Evolutionary conservation across 2,797 vertebrate genomes (phyloP), one percentile per base, ranked within the genome.

Genomic region (Amblyopsis hoosieri): DNA sequence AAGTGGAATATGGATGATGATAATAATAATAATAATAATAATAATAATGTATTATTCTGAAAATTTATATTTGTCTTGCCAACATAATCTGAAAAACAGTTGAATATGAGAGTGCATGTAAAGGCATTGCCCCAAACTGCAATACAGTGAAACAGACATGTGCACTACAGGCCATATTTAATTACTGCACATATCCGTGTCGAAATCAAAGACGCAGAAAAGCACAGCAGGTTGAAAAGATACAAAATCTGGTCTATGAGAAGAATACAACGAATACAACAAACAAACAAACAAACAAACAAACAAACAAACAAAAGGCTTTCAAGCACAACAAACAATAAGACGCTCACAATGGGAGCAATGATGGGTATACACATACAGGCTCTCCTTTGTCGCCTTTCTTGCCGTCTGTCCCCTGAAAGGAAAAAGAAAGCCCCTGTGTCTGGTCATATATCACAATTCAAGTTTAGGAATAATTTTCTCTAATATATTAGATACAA

Each of bases 311-410:
- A 51, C 54, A 64, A 29, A 57, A 48, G 50, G 53, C 57, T 31
- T 23, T 60, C 66, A 69, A 60, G 47, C 57, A 66, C 29, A 42
- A 60, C 23, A 63, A 64, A 72, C 54, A 71, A 58, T 63, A 29
- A 70, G 37, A 64, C 60, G 62, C 7, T 46, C 45, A 51, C 49
- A 57, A 10, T 50, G 46, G 69, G 12, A 68, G 45, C 19, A 10
- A 63, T 50, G 54, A 46, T 17, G 33, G 69, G 72, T 57, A 33
- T 63, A 69, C 68, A 94, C 93, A 60, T 92, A 96, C 94, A 42
- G 83, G 47, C 50, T 94, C 90, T 4, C 94, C 94, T 90, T 90
- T 94, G 33, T 93, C 87, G 56, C 95, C 94, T 83, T 93, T 95
- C 54, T 83, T 85, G 74, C 94, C 93, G 47, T 88, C 77, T 37